Evolutionary conservation across 2,113 vertebrate species (phyloP), one percentile per base, ranked within the genome.

Genomic region (Takifugu flavidus): DNA sequence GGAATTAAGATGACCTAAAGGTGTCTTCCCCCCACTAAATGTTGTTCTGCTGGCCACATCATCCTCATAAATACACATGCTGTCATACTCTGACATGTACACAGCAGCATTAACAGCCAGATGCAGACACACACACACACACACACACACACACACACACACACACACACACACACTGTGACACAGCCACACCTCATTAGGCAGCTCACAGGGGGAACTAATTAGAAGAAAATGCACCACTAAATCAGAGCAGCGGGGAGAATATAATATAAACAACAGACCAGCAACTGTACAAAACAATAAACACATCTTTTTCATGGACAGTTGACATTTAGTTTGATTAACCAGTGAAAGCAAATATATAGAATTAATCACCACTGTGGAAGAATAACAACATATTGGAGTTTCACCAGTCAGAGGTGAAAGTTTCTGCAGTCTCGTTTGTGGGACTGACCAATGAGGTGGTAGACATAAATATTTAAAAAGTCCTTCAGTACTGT

Each of bases 221-320:
- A 90, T 90, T 90, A 85, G 75, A 75, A 70, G 70, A 84, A 86
- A 82, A 79, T 81, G 80, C 82, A 86, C 64, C 80, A 82, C 78
- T 68, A 77, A 75, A 79, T 86, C 72, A 81, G 64, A 84, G 77
- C 82, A 75, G 59, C 53, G 27, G 62, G 67, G 64, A 80, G 56
- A 70, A 82, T 65, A 66, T 63, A 79, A 81, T 82, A 66, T 63
- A 78, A 82, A 84, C 73, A 82, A 71, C 66, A 49, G 70, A 64
- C 52, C 11, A 45, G 59, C 11, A 57, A 67, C 53, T 51, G 57
- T 61, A 68, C 55, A 52, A 59, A 82, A 63, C 71, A 78, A 67
- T 82, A 84, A 82, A 76, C 77, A 64, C 61, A 72, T 53, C 68
- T 64, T 65, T 58, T 54, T 56, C 56, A 34, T 31, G 43, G 54